phyloP scores from a whole-genome alignment of 2,113 vertebrate species.

The Phalacrocorax pelagicus region DNA sequence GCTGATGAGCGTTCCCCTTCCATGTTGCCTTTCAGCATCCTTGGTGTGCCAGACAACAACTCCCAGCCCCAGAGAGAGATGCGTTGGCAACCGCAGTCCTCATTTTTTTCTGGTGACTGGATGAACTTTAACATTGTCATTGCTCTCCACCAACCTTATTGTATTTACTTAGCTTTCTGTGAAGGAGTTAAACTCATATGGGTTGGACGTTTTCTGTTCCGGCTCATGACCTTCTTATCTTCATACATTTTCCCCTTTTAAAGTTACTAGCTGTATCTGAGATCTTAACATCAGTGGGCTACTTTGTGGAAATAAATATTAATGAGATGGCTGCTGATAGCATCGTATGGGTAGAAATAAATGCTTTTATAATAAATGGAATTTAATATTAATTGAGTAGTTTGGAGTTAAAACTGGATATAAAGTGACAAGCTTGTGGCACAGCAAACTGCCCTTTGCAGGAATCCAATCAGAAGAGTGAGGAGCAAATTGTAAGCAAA shows the following conservation, averaged over 20 bases:
- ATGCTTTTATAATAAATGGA: slow-evolving; percentile 53
- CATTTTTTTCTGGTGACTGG: not conserved
- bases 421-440: slow-evolving; percentile 36
- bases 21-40: not conserved
- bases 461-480: slow-evolving; percentile 60
- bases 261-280: slow-evolving; percentile 1
- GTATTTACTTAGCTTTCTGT: not conserved
- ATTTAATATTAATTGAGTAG: slow-evolving; percentile 60
- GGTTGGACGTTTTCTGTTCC: slow-evolving; percentile 7
- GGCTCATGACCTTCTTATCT: slow-evolving; percentile 24
- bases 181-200: not conserved
- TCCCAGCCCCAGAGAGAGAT: not conserved
- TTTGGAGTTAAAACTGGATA: slow-evolving; percentile 58
- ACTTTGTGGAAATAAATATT: slow-evolving; percentile 69
- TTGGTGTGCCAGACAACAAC: not conserved
- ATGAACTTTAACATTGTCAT: not conserved
- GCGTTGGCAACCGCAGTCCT: not conserved
- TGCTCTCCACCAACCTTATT: not conserved
- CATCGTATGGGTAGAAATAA: slow-evolving; percentile 44
- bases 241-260: not conserved
- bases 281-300: slow-evolving; percentile 20
- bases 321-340: slow-evolving; percentile 59
- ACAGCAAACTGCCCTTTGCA: slow-evolving; percentile 36
- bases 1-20: not conserved
- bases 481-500: slow-evolving; percentile 45